Evolutionary conservation across 2,113 vertebrate species (phyloP).

Genomic region (Recurvirostra avosetta): DNA sequence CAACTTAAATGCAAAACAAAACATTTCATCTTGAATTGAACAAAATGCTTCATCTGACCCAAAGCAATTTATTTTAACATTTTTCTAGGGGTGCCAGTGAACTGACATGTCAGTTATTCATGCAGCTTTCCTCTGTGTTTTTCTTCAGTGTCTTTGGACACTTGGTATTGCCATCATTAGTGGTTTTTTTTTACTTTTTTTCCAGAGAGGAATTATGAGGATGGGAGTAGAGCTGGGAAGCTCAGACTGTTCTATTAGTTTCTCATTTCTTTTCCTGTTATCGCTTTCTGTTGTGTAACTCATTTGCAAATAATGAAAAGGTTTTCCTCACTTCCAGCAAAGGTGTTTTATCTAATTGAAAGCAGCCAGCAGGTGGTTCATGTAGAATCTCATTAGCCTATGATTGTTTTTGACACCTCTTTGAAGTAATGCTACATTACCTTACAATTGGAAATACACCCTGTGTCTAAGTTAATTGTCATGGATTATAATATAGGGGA

Average conservation of each 20-base stretch:
- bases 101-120: neutral
- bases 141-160: neutral
- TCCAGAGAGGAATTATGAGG: neutral
- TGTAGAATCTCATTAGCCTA: conserved; percentile 38
- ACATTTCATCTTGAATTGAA: neutral
- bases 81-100: neutral
- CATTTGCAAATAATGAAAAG: conserved; percentile 22
- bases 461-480: neutral
- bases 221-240: neutral
- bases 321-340: neutral
- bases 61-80: neutral
- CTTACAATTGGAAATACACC: neutral
- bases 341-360: conserved; percentile 52
- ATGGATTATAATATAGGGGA: neutral
- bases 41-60: neutral
- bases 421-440: conserved; percentile 18
- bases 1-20: neutral
- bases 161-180: neutral
- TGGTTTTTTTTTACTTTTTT: neutral
- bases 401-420: conserved; percentile 37
- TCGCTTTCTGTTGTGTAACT: neutral
- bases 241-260: neutral
- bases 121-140: neutral
- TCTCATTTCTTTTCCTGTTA: neutral
- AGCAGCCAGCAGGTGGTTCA: conserved; percentile 18